Conservation (phyloP, 2,797 vertebrate species). For the Gambelia wislizenii region DNA sequence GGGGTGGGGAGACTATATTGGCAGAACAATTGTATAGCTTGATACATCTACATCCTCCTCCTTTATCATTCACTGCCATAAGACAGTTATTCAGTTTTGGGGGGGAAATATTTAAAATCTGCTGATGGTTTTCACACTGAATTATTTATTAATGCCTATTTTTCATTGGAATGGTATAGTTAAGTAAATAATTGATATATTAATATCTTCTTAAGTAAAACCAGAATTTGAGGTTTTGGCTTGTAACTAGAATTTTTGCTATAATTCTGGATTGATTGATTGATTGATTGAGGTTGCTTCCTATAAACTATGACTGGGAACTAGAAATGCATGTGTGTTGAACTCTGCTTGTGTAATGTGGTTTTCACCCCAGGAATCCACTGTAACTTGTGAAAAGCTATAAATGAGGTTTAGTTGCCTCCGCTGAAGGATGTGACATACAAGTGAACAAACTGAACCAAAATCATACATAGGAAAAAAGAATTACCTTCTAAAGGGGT, state of each 20-base stretch:
- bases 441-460: neutral
- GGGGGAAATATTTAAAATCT: neutral
- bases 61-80: neutral
- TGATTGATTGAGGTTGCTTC: no score
- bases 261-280: neutral
- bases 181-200: neutral
- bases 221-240: neutral
- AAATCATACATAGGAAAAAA: neutral
- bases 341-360: neutral
- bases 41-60: neutral
- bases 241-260: neutral
- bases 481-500: neutral
- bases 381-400: neutral
- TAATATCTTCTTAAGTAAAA: neutral
- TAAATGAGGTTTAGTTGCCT: neutral
- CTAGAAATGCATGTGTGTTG: neutral
- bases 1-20: neutral
- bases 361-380: neutral
- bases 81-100: neutral
- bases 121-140: neutral
- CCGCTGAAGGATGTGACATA: neutral
- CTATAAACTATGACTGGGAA: neutral
- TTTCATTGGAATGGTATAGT: neutral
- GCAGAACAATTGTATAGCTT: neutral
- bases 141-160: neutral